Base-by-base conservation (phyloP, 2,888 invertebrate species). In the Thysanoteuthis rhombus region DNA sequence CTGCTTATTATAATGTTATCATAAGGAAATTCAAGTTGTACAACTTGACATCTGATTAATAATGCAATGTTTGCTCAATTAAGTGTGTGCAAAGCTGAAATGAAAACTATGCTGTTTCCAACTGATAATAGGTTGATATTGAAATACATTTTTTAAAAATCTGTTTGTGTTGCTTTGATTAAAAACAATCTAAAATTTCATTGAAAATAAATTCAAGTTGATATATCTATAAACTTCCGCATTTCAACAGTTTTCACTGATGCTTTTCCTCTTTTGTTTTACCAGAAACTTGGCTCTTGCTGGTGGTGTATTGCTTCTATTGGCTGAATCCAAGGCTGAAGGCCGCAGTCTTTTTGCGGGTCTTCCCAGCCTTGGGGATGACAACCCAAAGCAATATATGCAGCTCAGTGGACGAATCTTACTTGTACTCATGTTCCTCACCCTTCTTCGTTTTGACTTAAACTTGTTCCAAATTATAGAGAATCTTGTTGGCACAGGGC, bases 341-440 rank as follows among this genome's bases (percentile, higher is more conserved):
- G 99, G 99, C 52, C 98, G 98, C 95, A 99, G 99, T 96, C 97
- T 99, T 94, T 99, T 99, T 97, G 99, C 99, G 92, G 99, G 99
- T 89, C 97, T 98, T 19, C 98, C 98, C 16, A 97, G 97, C 1
- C 96, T 97, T 94, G 98, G 98, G 93, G 99, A 99, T 96, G 97
- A 97, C 95, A 99, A 96, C 94, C 99, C 99, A 93, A 99, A 99
- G 97, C 99, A 98, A 96, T 99, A 99, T 97, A 98, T 99, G 97
- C 99, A 99, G 97, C 98, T 99, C 75, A 99, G 99, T 93, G 99
- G 99, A 89, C 98, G 99, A 95, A 98, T 99, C 95, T 98, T 99
- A 93, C 98, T 99, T 94, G 99, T 99, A 42, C 99, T 99, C 97
- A 99, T 99, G 99, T 99, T 99, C 97, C 98, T 99, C 96, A 99